Conservation (phyloP, 2,888 invertebrate species). For the Orchesellides sinensis region DNA sequence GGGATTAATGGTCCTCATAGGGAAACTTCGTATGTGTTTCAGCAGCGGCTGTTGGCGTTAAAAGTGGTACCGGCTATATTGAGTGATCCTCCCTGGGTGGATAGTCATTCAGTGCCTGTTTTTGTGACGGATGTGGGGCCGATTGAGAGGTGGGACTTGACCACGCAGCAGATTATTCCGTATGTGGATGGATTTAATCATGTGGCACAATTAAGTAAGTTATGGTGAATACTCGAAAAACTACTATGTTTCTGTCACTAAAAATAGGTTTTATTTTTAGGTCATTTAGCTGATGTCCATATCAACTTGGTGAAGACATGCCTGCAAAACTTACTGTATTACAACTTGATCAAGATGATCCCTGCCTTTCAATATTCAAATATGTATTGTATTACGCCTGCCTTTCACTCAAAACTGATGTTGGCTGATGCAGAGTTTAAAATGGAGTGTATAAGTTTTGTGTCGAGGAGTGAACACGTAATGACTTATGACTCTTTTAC, state of each 20-base stretch:
- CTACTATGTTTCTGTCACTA: background rate
- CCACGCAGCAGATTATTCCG: slow-evolving; percentile 92
- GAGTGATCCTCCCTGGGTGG: slow-evolving; percentile 86
- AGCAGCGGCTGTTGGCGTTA: slow-evolving; percentile 90
- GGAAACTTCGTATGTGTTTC: slow-evolving; percentile 81
- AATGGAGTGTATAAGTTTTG: slow-evolving; percentile 85
- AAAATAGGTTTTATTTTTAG: slow-evolving; percentile 31
- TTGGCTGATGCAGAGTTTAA: slow-evolving; percentile 83
- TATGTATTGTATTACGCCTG: slow-evolving; percentile 88
- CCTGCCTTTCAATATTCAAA: slow-evolving; percentile 92
- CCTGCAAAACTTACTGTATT: slow-evolving; percentile 91
- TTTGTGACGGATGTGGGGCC: slow-evolving; percentile 83
- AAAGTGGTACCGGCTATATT: slow-evolving; percentile 90
- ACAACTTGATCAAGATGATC: slow-evolving; percentile 85
- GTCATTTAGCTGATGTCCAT: slow-evolving; percentile 91
- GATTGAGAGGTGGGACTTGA: slow-evolving; percentile 91
- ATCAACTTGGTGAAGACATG: slow-evolving; percentile 95
- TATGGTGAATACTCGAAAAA: background rate
- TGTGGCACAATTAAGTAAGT: slow-evolving; percentile 85
- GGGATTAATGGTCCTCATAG: slow-evolving; percentile 53
- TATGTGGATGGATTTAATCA: slow-evolving; percentile 96
- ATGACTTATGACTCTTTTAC: background rate
- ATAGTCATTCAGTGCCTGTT: slow-evolving; percentile 94
- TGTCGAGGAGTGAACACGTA: slow-evolving; percentile 83
- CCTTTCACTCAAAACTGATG: slow-evolving; percentile 78